These are phyloP conservation scores for Isaurus tuberculatus DNA, from an alignment of 92 coral and sea anemone species.

Conservation along the genomic window DNA sequence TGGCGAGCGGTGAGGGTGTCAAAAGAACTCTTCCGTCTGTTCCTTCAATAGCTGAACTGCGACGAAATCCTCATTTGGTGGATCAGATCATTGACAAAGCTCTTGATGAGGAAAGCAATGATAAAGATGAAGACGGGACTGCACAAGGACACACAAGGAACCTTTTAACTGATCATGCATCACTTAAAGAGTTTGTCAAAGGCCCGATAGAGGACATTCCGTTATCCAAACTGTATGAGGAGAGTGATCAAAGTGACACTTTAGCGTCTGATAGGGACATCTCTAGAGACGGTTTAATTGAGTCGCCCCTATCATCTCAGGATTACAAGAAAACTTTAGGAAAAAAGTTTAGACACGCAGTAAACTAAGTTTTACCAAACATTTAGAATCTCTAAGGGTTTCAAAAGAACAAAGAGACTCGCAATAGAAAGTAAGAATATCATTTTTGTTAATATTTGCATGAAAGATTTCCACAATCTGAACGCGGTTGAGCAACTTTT, in stretches of 20 bases:
- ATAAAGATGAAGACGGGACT: conserved; percentile 51
- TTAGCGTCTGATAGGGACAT: conserved; percentile 88
- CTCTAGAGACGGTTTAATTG: conserved; percentile 84
- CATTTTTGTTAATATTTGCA: too few relatives aligned
- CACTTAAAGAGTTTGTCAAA: conserved; percentile 69
- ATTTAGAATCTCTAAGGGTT: not conserved
- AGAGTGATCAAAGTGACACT: conserved; percentile 83
- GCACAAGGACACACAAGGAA: conserved; percentile 84
- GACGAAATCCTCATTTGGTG: conserved; percentile 71
- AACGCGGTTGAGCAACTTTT: too few relatives aligned
- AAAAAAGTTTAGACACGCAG: conserved; percentile 82
- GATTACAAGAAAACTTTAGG: conserved; percentile 90
- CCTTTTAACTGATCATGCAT: conserved; percentile 71
- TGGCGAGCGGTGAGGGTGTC: conserved; percentile 15
- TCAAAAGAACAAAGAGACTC: not conserved
- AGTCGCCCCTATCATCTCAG: conserved; percentile 92
- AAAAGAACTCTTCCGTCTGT: conserved; percentile 43
- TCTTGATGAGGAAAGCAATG: conserved; percentile 63
- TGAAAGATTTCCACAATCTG: too few relatives aligned
- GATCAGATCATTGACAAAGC: conserved; percentile 87
- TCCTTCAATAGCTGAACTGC: conserved; percentile 63
- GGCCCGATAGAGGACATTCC: conserved; percentile 87
- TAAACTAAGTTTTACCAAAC: conserved; percentile 41
- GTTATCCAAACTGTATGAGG: conserved; percentile 82
- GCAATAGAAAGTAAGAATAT: too few relatives aligned